A percentile compares a stretch with the other conserved stretches of the same genome.
Evolutionary conservation across 2,113 vertebrate genomes (phyloP).

Genomic region (Clarias macrocephalus): DNA sequence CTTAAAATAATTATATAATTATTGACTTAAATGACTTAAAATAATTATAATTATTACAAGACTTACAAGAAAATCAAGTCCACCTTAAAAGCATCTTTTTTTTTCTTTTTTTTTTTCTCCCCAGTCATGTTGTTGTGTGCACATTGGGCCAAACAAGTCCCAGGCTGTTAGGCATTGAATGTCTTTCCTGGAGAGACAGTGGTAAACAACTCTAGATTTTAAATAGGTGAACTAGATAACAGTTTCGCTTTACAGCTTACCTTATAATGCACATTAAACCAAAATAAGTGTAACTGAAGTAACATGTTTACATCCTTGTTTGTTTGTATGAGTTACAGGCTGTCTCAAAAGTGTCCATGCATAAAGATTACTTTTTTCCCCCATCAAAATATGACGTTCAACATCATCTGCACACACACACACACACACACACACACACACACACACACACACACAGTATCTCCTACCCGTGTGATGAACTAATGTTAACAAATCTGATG

Average conservation of each 20-base stretch:
- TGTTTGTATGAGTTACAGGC: background rate
- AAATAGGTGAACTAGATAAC: background rate
- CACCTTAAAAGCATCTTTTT: constrained; percentile 44
- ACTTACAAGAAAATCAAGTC: background rate
- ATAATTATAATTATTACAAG: background rate
- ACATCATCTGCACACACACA: too few species aligned
- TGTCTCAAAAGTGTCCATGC: too few species aligned
- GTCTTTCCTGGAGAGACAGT: constrained; percentile 20
- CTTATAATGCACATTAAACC: background rate
- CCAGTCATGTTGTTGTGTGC: background rate
- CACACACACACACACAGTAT: too few species aligned
- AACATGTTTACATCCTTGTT: background rate
- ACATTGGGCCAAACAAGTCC: constrained; percentile 15
- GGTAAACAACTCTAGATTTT: constrained; percentile 23
- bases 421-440: too few species aligned
- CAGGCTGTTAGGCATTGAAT: constrained; percentile 1
- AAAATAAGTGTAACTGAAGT: background rate
- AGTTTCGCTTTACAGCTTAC: background rate
- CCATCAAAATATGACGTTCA: too few species aligned
- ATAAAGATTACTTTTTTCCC: too few species aligned
- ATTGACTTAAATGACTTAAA: background rate
- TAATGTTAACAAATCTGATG: too few species aligned
- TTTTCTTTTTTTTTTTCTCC: background rate
- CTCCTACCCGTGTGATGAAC: too few species aligned
- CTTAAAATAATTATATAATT: background rate